Evolutionary conservation across 1,140 invertebrate species (phyloP), one percentile per base, ranked within the genome.

Genomic region (Musca vetustissima): DNA sequence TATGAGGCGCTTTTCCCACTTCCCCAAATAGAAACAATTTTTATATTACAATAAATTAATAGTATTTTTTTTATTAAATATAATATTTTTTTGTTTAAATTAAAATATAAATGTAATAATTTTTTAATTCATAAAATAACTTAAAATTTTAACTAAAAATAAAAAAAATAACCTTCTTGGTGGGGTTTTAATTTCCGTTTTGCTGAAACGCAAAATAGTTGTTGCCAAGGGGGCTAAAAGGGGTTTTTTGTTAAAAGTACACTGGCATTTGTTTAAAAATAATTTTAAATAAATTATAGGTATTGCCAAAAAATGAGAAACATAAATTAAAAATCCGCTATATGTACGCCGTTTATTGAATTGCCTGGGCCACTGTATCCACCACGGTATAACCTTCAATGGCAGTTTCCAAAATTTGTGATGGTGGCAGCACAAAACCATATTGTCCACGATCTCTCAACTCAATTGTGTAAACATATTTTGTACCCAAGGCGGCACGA

Each of bases 381-480:
- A 95, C 83, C 8, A 89, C 93, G 3, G 89, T 91, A 75, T 92
- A 89, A 14, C 91, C 93, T 84, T 97, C 95, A 61, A 89, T 87
- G 0, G 91, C 93, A 2, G 93, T 93, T 0, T 90, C 89, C 57
- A 89, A 84, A 71, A 98, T 97, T 73, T 90, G 90, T 24, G 84
- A 84, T 8, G 92, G 90, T 0, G 95, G 95, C 55, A 98, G 83
- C 0, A 95, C 79, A 77, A 98, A 98, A 0, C 95, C 95, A 74
- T 92, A 91, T 67, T 85, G 84, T n/a, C 95, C 95, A 17, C 88
- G 90, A 82, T 97, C 95, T 64, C 93, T 85, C 13, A 97, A 84
- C 84, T 98, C 96, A 57, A 97, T 83, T 0, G 94, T 93, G 77
- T 92, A 98, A 0, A 93, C 85, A 79, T 96, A 96, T 79, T 94